A percentile compares a stretch with the other conserved stretches of the same genome.
Conservation (phyloP, 2,797 vertebrate species). For the Dromococcyx pavoninus region DNA sequence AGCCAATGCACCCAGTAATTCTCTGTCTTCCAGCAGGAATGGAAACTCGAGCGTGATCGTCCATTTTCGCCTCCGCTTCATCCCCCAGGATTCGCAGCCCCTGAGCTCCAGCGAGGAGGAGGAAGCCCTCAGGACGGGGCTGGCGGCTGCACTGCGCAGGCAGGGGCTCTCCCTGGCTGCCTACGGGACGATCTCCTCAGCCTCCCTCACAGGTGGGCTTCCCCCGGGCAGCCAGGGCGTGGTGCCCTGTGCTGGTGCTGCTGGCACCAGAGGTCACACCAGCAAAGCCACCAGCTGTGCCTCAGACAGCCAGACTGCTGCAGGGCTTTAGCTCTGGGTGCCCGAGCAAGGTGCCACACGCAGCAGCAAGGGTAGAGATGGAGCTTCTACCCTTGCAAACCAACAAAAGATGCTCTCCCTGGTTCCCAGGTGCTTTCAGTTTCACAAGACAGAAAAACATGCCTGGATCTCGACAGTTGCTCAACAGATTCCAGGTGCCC, state of each 20-base stretch:
- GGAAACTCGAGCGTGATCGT: conserved; percentile 82
- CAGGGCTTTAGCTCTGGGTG: neutral
- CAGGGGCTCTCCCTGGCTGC: conserved; percentile 76
- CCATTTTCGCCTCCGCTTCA: conserved; percentile 83
- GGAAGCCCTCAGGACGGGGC: conserved; percentile 80
- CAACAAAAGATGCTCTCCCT: neutral
- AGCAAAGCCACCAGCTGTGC: rapidly evolving
- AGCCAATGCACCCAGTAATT: neutral
- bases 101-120: conserved; percentile 71
- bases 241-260: neutral
- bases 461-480: neutral
- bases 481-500: neutral
- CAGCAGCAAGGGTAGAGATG: neutral
- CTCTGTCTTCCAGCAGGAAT: conserved; percentile 71
- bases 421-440: neutral
- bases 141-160: conserved; percentile 72
- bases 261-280: neutral
- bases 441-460: neutral
- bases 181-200: conserved; percentile 83
- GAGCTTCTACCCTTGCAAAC: neutral
- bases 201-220: conserved; percentile 81
- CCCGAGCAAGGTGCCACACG: neutral
- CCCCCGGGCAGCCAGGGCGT: neutral
- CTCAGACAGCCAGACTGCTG: neutral
- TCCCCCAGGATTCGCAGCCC: neutral